Conservation (phyloP, 1,140 invertebrate genomes). For the Brachionus paranguensis region DNA sequence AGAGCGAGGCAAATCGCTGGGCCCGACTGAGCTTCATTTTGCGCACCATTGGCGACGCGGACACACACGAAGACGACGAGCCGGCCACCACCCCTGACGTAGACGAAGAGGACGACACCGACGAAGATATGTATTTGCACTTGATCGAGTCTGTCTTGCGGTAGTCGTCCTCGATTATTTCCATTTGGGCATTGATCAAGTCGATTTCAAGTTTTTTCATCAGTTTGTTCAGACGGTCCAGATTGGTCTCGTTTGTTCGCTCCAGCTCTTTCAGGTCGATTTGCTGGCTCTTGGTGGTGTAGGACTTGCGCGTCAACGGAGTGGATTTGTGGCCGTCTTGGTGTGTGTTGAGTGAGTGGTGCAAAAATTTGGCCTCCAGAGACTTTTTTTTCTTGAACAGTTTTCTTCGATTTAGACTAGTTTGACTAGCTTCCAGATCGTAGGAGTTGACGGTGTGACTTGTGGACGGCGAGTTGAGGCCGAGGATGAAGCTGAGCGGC, state of each 20-base stretch:
- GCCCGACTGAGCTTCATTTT: not conserved
- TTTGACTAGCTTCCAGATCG: not conserved
- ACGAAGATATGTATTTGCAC: not conserved
- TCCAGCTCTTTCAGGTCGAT: not conserved
- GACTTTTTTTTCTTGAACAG: not conserved
- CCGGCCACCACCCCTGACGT: not conserved
- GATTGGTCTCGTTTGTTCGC: not conserved
- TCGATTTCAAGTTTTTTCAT: conserved; percentile 23
- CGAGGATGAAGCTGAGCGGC: not conserved
- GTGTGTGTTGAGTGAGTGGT: not conserved
- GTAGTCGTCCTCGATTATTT: conserved; percentile 16
- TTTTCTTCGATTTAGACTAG: not conserved
- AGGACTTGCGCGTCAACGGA: not conserved
- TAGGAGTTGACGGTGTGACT: not conserved
- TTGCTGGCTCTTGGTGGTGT: not conserved
- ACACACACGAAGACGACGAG: conserved; percentile 9
- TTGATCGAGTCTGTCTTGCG: not conserved
- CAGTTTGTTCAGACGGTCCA: not conserved
- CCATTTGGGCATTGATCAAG: conserved; percentile 22
- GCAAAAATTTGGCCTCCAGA: not conserved
- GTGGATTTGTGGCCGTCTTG: not conserved
- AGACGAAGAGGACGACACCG: not conserved
- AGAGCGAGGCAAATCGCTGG: not conserved
- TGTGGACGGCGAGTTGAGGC: not conserved
- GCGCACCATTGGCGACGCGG: not conserved